phyloP scores from a whole-genome alignment of 2,113 vertebrate genomes.

The Lagenorhynchus albirostris region DNA sequence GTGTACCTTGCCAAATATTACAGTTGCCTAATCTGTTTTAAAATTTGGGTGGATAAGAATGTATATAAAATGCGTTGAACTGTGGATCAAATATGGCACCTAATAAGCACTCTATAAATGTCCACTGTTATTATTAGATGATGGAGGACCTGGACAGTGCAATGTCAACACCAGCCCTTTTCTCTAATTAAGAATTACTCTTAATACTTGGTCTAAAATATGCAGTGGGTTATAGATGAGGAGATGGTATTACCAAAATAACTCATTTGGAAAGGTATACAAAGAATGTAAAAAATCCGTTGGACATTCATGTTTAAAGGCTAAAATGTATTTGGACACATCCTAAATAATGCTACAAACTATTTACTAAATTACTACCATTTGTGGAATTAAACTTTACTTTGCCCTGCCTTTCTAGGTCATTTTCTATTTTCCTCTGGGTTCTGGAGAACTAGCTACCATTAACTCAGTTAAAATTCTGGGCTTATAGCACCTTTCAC shows the following conservation, averaged over 20 bases:
- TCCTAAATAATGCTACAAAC: background rate
- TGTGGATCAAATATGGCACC: background rate
- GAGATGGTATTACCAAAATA: background rate
- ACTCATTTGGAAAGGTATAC: background rate
- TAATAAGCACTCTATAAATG: background rate
- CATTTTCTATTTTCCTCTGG: background rate
- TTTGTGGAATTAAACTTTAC: background rate
- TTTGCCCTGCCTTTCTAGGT: background rate
- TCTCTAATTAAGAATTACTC: background rate
- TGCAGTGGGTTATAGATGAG: background rate
- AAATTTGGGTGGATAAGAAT: background rate
- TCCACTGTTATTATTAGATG: too few relatives aligned
- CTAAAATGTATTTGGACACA: background rate
- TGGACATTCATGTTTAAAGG: background rate
- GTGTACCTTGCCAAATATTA: background rate
- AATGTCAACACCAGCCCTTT: background rate
- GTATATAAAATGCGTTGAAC: background rate
- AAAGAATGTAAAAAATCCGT: background rate
- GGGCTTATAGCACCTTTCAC: background rate
- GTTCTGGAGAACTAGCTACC: background rate
- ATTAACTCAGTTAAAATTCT: slow-evolving; percentile 37
- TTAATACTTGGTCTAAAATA: background rate
- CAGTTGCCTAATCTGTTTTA: background rate
- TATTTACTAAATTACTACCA: background rate
- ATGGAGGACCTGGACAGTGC: background rate